Percentiles rank a stretch among this genome's conserved stretches.
These are phyloP conservation scores for Mimachlamys varia DNA, from an alignment of 2,888 invertebrate species.

Conservation along the genomic window DNA sequence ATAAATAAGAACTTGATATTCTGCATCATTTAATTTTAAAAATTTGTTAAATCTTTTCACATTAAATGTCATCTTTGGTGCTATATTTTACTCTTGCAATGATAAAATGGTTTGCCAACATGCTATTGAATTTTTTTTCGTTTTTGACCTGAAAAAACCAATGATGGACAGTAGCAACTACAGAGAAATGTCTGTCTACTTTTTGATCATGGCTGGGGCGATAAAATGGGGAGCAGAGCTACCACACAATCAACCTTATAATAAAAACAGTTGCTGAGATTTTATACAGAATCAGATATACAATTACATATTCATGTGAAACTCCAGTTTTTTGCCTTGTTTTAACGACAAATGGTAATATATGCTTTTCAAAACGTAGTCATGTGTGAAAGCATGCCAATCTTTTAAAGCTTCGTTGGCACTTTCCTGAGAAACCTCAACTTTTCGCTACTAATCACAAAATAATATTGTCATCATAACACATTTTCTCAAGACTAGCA, in stretches of 20 bases:
- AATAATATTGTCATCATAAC: neutral
- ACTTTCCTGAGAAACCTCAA: neutral
- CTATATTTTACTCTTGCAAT: too few relatives aligned
- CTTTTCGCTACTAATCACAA: neutral
- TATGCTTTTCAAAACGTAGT: neutral
- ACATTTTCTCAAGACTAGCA: neutral
- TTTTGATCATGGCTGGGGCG: neutral
- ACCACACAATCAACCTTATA: neutral
- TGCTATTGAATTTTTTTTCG: neutral
- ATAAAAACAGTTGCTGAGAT: neutral
- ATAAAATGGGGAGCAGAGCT: neutral
- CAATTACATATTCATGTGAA: slow-evolving; percentile 19
- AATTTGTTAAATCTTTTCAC: neutral
- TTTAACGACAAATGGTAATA: neutral
- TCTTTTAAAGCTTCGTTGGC: slow-evolving; percentile 5
- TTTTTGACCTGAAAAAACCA: neutral
- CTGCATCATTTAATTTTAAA: neutral
- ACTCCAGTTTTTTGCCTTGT: neutral
- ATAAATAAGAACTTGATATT: neutral
- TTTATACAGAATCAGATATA: neutral
- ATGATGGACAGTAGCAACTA: neutral
- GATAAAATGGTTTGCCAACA: neutral
- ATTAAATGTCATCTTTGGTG: neutral
- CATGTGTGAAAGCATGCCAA: neutral
- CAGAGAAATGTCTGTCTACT: neutral